Base-by-base conservation (phyloP, 2,797 vertebrate species). In the Anguilla megastoma region DNA sequence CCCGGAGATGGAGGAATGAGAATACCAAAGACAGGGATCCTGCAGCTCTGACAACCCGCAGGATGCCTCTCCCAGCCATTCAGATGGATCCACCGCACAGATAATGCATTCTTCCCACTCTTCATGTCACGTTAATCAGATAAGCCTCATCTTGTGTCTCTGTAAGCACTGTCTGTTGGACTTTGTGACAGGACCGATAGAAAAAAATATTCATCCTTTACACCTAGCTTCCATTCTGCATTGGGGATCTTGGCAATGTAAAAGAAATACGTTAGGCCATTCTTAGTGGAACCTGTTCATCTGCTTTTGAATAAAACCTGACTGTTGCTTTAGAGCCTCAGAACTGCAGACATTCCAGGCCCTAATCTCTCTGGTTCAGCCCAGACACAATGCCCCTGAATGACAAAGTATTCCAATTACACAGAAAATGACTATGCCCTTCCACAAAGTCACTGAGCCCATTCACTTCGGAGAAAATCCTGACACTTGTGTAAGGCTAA, bases 341-440 rank as follows among this genome's bases (percentile, higher is more conserved):
- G 50, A 71, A 24, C 33, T 2, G n/a, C 52, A 2, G 18, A 45
- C n/a, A 79, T 74, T 79, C 66, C 24, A n/a, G n/a, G 52, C 33
- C 27, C 50, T 33, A 76, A 76, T 87, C 69, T 87, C 12, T 71
- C 85, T 9, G 27, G 85, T 74, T 86, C 69, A 87, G 85, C 88
- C 84, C 63, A 84, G 66, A 91, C 66, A 89, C 86, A 63, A 91
- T 79, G 16, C 50, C 90, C 85, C 83, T 88, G 88, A 89, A 90
- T 88, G 84, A 90, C 89, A 83, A 87, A 84, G 83, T 89, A 88
- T 92, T 93, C 90, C 91, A 88, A 91, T 92, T 90, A 90, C 83
- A 48, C 33, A 48, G 86, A 89, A 92, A 92, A 92, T 88, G 89
- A 92, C 89, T 92, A 91, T 92, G 89, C 87, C 89, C 87, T 93